These are phyloP conservation scores for Drosophila flavopinicola DNA, from an alignment of 2,888 invertebrate genomes.

Conservation along the genomic window DNA sequence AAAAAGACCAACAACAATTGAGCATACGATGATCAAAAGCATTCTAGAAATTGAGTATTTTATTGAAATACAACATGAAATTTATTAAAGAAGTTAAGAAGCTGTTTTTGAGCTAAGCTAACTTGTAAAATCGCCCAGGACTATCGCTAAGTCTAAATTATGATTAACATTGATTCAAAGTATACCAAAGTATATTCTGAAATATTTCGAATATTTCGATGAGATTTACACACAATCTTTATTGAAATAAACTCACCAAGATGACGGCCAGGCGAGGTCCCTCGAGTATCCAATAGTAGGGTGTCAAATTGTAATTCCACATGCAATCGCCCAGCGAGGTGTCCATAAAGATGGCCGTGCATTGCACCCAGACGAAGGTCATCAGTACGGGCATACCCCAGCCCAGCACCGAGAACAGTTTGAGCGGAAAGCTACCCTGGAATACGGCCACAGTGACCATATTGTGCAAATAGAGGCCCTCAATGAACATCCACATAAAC, in stretches of 20 bases:
- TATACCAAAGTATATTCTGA: no score
- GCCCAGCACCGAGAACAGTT: conserved; percentile 88
- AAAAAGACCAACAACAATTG: no score
- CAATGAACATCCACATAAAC: conserved; percentile 99
- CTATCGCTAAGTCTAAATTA: no score
- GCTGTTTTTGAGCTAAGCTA: no score
- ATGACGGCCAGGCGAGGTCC: conserved; percentile 93
- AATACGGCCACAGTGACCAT: conserved; percentile 91
- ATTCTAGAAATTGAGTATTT: no score
- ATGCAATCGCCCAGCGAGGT: conserved; percentile 86
- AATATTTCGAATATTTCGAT: no score
- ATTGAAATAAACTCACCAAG: conserved; percentile 87
- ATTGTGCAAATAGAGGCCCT: conserved; percentile 94
- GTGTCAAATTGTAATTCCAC: conserved; percentile 93
- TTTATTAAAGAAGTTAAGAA: no score
- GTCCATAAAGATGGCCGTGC: conserved; percentile 86
- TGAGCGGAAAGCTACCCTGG: conserved; percentile 86
- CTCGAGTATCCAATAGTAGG: conserved; percentile 95
- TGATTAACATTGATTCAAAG: no score
- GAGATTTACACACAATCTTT: no score
- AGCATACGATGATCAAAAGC: no score
- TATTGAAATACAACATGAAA: no score
- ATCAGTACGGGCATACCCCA: conserved; percentile 90
- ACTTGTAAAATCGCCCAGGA: no score
- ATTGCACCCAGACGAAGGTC: conserved; percentile 88